Percentiles rank a stretch among this genome's conserved stretches.
Conservation (phyloP, 2,888 invertebrate species). For the Megastigmus dorsalis region DNA sequence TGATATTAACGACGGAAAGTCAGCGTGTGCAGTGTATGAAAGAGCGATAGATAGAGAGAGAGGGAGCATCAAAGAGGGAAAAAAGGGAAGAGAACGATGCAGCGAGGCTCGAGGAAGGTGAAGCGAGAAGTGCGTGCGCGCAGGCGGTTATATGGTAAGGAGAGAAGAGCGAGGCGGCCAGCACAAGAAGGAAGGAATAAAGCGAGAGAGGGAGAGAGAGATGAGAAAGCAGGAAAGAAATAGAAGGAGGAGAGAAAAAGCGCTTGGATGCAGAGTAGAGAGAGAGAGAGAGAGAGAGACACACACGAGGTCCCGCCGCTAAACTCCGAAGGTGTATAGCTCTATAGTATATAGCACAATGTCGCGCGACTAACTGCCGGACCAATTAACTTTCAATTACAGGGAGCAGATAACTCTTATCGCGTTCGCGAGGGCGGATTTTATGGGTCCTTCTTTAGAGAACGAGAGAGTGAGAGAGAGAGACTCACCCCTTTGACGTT, state of each 20-base stretch:
- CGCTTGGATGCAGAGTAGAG: conserved; percentile 6
- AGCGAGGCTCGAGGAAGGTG: too few species aligned
- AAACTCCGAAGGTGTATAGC: too few species aligned
- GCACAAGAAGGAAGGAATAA: background rate
- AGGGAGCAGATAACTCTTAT: conserved; percentile 73
- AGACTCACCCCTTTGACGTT: conserved; percentile 46
- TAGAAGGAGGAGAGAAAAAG: background rate
- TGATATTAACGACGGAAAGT: conserved; percentile 24
- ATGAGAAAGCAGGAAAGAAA: background rate
- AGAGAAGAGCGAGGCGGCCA: background rate
- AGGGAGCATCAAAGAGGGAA: conserved; percentile 40
- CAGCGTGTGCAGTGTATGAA: background rate
- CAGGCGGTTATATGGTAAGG: background rate
- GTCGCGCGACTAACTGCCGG: conserved; percentile 68
- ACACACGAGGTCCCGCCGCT: too few species aligned
- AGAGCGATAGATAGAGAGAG: background rate
- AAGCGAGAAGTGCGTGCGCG: background rate
- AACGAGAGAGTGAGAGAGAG: too few species aligned
- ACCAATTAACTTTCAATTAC: conserved; percentile 75
- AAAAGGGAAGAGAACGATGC: conserved; percentile 54
- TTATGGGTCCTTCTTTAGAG: conserved; percentile 72
- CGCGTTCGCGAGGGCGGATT: conserved; percentile 70
- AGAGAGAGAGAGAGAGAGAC: background rate
- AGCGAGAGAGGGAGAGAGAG: background rate
- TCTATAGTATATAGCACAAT: too few species aligned